Conservation (phyloP, 2,797 vertebrate species). For the Eurystomus glaucurus region DNA sequence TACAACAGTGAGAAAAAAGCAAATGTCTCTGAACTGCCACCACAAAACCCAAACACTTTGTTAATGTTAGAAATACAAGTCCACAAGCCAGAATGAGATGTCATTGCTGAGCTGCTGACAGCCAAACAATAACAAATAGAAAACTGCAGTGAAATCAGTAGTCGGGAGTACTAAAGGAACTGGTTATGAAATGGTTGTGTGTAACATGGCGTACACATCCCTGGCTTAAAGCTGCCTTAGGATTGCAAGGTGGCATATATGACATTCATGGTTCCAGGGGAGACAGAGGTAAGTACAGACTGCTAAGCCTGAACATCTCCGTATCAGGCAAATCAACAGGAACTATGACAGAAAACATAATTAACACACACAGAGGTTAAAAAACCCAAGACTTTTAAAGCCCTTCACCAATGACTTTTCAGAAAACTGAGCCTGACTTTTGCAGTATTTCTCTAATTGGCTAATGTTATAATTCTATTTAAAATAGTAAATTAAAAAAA, state of each 20-base stretch:
- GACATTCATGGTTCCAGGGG: not conserved
- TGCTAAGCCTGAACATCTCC: not conserved
- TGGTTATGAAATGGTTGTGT: not conserved
- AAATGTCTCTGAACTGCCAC: not conserved
- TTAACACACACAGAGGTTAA: not conserved
- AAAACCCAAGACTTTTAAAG: not conserved
- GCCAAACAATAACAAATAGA: not conserved
- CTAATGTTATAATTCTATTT: not conserved
- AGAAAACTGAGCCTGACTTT: not conserved
- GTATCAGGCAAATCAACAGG: not conserved
- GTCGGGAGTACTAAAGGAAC: not conserved
- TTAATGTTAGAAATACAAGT: not conserved
- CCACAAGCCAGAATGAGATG: not conserved
- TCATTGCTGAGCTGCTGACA: not conserved
- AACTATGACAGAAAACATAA: not conserved
- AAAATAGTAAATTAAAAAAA: not conserved
- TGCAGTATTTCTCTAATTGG: not conserved
- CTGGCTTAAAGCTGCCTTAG: not conserved
- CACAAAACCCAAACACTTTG: not conserved
- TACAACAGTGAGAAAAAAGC: not conserved
- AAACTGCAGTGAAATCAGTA: not conserved
- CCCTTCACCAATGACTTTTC: not conserved
- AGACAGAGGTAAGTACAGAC: not conserved
- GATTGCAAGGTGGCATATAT: not conserved
- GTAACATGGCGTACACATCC: not conserved